Percentiles rank a stretch among this genome's conserved stretches.
These are phyloP conservation scores for Erebia palarica DNA, from an alignment of 2,888 invertebrate species.

Conservation along the genomic window DNA sequence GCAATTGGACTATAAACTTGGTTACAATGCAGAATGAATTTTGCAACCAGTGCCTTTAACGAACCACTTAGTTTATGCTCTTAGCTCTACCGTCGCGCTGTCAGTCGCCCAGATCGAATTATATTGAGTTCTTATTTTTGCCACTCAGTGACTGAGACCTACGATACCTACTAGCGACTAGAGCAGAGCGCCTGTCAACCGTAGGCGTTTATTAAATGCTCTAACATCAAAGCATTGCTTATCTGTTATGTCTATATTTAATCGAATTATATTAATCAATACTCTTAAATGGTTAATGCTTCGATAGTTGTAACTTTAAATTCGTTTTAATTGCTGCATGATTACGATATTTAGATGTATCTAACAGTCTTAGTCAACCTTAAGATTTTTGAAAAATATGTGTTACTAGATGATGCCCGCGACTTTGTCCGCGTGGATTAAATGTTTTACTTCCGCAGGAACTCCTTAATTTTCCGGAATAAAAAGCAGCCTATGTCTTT, in stretches of 20 bases:
- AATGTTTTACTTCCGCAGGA: no score
- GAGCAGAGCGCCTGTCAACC: not conserved
- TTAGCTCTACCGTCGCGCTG: conserved; percentile 15
- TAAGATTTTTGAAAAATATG: no score
- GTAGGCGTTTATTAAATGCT: conserved; percentile 1
- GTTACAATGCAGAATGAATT: conserved; percentile 34
- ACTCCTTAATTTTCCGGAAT: no score
- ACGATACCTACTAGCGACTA: not conserved
- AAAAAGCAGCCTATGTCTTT: no score
- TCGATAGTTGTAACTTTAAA: no score
- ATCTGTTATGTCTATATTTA: not conserved
- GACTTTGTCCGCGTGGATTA: no score
- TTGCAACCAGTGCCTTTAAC: conserved; percentile 33
- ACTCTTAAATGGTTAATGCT: not conserved
- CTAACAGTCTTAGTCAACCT: no score
- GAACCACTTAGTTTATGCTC: conserved; percentile 32
- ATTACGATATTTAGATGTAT: no score
- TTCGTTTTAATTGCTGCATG: no score
- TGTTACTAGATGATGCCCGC: no score
- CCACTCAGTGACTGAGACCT: not conserved
- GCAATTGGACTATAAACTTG: conserved; percentile 25
- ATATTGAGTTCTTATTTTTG: not conserved
- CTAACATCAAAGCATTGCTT: not conserved
- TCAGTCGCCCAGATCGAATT: conserved; percentile 9
- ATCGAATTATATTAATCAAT: conserved; percentile 29